Evolutionary conservation across 1,140 invertebrate genomes (phyloP).

Genomic region (Phymastichus coffea): DNA sequence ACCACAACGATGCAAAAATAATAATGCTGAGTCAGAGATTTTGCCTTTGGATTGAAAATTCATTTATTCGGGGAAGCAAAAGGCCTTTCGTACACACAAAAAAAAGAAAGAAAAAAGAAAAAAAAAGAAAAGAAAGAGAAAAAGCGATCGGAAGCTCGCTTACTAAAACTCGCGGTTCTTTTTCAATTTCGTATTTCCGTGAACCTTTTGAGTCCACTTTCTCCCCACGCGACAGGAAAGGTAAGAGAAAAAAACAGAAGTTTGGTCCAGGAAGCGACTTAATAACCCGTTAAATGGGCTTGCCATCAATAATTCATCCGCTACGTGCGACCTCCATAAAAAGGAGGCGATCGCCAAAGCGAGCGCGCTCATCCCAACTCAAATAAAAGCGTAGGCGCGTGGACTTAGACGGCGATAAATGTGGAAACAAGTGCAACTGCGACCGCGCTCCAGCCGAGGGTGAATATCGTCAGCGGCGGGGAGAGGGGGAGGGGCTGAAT

Average conservation of each 20-base stretch:
- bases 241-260: not conserved
- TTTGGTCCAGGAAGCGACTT: slow-evolving; percentile 24
- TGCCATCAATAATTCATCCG: slow-evolving; percentile 28
- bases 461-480: too few species aligned
- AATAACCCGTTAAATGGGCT: slow-evolving; percentile 30
- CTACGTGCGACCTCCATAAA: slow-evolving; percentile 15
- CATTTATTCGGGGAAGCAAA: too few species aligned
- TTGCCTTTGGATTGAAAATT: too few species aligned
- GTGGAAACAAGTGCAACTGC: slow-evolving; percentile 15
- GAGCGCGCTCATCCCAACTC: slow-evolving; percentile 17
- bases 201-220: too few species aligned
- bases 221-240: not conserved
- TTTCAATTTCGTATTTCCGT: not conserved
- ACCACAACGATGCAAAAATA: too few species aligned
- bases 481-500: not conserved
- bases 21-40: too few species aligned
- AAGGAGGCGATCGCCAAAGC: not conserved
- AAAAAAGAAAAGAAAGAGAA: not conserved
- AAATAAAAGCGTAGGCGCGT: slow-evolving; percentile 14
- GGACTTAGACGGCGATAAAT: slow-evolving; percentile 22
- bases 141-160: not conserved
- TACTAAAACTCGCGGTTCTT: not conserved
- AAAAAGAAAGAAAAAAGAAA: not conserved
- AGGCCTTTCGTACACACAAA: not conserved
- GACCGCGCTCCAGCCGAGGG: too few species aligned